Evolutionary conservation across 53 echinoderm and acorn worm genomes (phyloP).

Genomic region (Zoroaster sp.): DNA sequence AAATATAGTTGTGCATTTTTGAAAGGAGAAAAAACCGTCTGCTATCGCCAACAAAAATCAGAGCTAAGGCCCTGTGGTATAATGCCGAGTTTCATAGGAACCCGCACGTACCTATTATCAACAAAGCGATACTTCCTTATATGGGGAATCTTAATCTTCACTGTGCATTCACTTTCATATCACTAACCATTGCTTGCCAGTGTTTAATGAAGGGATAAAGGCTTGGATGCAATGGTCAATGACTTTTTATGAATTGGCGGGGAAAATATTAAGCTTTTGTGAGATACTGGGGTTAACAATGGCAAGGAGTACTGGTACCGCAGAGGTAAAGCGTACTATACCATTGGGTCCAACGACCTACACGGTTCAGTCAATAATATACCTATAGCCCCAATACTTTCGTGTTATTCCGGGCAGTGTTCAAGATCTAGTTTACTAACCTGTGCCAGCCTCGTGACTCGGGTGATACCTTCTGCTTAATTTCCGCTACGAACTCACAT

Average conservation of each 20-base stretch:
- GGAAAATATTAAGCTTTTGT: slow-evolving; percentile 11
- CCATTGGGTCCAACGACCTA: slow-evolving; percentile 15
- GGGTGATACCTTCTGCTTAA: background rate
- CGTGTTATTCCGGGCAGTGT: background rate
- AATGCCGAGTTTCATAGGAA: background rate
- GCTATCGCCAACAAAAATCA: background rate
- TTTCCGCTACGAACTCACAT: background rate
- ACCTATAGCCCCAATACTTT: background rate
- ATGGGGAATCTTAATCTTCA: slow-evolving; percentile 19
- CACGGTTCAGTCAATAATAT: background rate
- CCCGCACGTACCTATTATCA: slow-evolving; percentile 31
- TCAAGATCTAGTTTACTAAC: slow-evolving; percentile 39
- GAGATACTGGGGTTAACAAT: background rate
- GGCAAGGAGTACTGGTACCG: background rate
- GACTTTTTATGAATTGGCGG: slow-evolving; percentile 19
- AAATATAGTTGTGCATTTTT: background rate
- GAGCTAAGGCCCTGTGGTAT: background rate
- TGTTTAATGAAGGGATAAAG: slow-evolving; percentile 7
- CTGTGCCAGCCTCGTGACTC: background rate
- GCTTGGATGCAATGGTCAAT: background rate
- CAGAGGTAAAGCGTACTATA: slow-evolving; percentile 21
- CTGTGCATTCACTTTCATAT: background rate
- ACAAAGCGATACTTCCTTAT: slow-evolving; percentile 20
- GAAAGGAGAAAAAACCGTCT: background rate
- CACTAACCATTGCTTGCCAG: background rate